A percentile compares a stretch with the other conserved stretches of the same genome.
Conservation (phyloP, 2,888 invertebrate species). For the Athalia rosae region DNA sequence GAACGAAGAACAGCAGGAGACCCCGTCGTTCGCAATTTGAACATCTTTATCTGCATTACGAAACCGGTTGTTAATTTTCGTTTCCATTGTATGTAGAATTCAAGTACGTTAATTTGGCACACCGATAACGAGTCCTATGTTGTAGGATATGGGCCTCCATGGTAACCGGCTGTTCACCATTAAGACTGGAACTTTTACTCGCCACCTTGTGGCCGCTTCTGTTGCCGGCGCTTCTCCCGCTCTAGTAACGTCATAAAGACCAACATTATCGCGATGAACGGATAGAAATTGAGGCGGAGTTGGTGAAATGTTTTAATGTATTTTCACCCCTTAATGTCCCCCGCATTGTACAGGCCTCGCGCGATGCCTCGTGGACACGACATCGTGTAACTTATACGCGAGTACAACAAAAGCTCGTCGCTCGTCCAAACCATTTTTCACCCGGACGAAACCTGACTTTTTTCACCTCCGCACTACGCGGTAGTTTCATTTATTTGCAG, state of each 20-base stretch:
- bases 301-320: conserved; percentile 46
- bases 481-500: no score
- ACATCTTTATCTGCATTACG: no score
- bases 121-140: background rate
- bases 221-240: background rate
- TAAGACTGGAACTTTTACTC: conserved; percentile 33
- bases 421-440: no score
- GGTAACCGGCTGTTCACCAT: conserved; percentile 24
- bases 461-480: no score
- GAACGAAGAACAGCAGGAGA: no score
- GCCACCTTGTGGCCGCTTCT: background rate
- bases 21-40: no score
- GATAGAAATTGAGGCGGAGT: conserved; percentile 43
- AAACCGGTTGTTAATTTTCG: no score
- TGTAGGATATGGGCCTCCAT: conserved; percentile 20
- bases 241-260: conserved; percentile 39
- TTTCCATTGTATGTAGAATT: background rate
- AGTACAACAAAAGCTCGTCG: no score
- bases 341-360: background rate
- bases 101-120: background rate
- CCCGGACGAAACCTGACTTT: no score
- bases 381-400: conserved; percentile 9
- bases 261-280: conserved; percentile 46
- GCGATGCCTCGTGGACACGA: conserved; percentile 38
- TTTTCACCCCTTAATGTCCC: conserved; percentile 18